Base-by-base conservation (phyloP, 2,888 invertebrate genomes). In the Euzophera pinguis region DNA sequence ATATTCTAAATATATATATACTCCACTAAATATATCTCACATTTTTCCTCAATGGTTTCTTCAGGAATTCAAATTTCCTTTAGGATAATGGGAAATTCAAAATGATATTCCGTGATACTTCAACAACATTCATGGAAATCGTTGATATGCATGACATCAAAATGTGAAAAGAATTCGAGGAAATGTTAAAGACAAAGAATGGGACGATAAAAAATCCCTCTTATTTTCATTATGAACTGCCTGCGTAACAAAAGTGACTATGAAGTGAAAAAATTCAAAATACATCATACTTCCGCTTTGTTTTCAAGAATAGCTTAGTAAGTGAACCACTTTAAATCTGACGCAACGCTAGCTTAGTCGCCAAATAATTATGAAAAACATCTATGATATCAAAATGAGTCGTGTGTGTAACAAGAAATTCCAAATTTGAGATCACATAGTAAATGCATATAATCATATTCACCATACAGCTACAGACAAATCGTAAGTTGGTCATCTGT, bases 301-400 rank as follows among this genome's bases (percentile, higher is more conserved):
- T 69, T 69, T 75, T 68, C 64, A 62, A 75, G 71, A 76, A 78
- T 59, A 59, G 5, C n/a, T n/a, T n/a, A 22, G 22, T 22, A 22
- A 5, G 59, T 60, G 59, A 62, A 58, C 62, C 67, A 64, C 61
- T 65, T n/a, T 64, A 62, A 61, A 61, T 65, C 63, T 64, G 62
- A 65, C 63, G 67, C 66, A 70, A 65, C 69, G n/a, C n/a, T n/a
- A n/a, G n/a, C n/a, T n/a, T n/a, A n/a, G n/a, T n/a, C n/a, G n/a
- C n/a, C n/a, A n/a, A n/a, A n/a, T n/a, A n/a, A n/a, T 59, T 67
- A 71, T 64, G 72, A 71, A 70, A 72, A 77, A 75, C 73, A 76
- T 75, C 64, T 74, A 76, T 68, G 75, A 69, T 65, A 68, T 3
- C 10, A 16, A 7, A 50, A 50, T 53, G 37, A 32, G 42, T 9